Percentiles rank a stretch among this genome's conserved stretches.
Evolutionary conservation across 2,113 vertebrate genomes (phyloP).

Genomic region (Eudyptes chrysolophus): DNA sequence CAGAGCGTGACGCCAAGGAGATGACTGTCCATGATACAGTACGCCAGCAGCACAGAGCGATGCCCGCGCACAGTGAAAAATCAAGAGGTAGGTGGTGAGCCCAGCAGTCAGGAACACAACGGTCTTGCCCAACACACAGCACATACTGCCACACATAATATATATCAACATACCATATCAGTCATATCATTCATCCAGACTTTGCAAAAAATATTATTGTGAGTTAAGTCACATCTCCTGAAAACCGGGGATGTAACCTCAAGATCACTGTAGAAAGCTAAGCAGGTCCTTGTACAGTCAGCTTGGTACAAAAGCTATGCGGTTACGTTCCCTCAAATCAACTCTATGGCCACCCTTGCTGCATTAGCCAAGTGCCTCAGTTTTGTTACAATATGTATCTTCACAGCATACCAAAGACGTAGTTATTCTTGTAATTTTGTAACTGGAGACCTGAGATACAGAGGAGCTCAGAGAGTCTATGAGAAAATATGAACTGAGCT

Average conservation of each 20-base stretch:
- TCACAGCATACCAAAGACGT: not conserved
- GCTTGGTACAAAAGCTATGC: not conserved
- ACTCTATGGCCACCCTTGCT: not conserved
- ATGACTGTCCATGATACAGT: rapidly evolving
- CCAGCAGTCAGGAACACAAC: not conserved
- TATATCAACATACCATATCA: rapidly evolving
- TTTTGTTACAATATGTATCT: too few species aligned
- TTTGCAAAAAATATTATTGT: not conserved
- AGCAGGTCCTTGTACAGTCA: not conserved
- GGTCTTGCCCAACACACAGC: not conserved
- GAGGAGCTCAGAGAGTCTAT: not conserved
- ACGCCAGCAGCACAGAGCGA: not conserved
- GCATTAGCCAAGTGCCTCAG: rapidly evolving
- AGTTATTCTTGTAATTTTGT: not conserved
- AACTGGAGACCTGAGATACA: not conserved
- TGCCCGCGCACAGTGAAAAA: rapidly evolving
- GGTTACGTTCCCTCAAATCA: not conserved
- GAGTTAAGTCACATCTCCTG: not conserved
- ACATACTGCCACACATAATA: rapidly evolving
- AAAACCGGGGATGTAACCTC: not conserved
- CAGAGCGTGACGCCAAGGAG: not conserved
- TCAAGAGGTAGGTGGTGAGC: too few species aligned
- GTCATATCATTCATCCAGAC: too few species aligned
- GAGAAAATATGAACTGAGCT: not conserved
- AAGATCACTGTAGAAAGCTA: not conserved